phyloP scores from a whole-genome alignment of 2,113 vertebrate genomes.

The Phrynosoma blainvillii region DNA sequence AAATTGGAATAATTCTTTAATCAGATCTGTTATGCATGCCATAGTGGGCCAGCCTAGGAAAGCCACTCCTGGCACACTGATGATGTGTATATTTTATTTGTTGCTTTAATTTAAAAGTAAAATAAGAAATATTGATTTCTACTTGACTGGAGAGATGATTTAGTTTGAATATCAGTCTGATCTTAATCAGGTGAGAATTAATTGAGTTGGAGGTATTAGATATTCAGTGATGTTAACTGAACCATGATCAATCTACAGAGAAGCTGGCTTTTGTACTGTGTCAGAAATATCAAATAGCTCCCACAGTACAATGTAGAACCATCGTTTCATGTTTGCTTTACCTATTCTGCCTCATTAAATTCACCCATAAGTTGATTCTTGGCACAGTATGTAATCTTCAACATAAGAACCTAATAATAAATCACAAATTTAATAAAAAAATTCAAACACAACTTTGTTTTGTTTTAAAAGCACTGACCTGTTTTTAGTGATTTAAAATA shows the following conservation, averaged over 20 bases:
- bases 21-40: slow-evolving; percentile 81
- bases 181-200: slow-evolving; percentile 91
- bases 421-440: slow-evolving; percentile 70
- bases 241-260: slow-evolving; percentile 86
- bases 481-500: slow-evolving; percentile 37
- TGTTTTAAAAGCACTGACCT: slow-evolving; percentile 54
- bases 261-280: slow-evolving; percentile 81
- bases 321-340: slow-evolving; percentile 74
- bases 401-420: slow-evolving; percentile 77
- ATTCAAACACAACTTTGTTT: slow-evolving; percentile 69
- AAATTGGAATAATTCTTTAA: slow-evolving; percentile 87
- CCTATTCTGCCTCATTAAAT: slow-evolving; percentile 77
- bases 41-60: slow-evolving; percentile 78
- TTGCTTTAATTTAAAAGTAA: slow-evolving; percentile 96
- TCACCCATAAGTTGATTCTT: slow-evolving; percentile 67
- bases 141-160: slow-evolving; percentile 92
- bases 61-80: slow-evolving; percentile 75
- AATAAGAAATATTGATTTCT: slow-evolving; percentile 92
- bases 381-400: slow-evolving; percentile 67
- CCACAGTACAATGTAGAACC: slow-evolving; percentile 63
- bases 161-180: slow-evolving; percentile 89
- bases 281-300: slow-evolving; percentile 80
- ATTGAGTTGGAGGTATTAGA: slow-evolving; percentile 92
- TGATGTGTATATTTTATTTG: slow-evolving; percentile 77
- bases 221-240: slow-evolving; percentile 90